phyloP scores from a whole-genome alignment of 2,888 invertebrate species.

The Druceiella hillmani region DNA sequence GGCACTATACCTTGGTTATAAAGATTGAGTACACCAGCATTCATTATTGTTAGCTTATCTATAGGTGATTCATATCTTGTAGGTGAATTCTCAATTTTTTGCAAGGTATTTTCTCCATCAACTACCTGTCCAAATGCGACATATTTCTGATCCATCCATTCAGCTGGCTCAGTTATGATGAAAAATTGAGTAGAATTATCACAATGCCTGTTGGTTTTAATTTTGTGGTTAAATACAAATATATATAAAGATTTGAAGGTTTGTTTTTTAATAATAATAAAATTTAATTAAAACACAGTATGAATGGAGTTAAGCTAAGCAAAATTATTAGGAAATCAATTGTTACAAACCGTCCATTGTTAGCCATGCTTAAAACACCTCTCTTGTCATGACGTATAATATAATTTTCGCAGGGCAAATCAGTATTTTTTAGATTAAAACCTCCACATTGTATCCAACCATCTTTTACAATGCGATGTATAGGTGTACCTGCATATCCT shows the following conservation, averaged over 20 bases:
- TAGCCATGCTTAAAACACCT: slow-evolving; percentile 69
- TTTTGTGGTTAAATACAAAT: not conserved
- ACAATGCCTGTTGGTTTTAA: slow-evolving; percentile 39
- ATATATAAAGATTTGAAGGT: too few species aligned
- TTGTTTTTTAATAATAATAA: too few species aligned
- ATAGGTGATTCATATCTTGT: slow-evolving; percentile 60
- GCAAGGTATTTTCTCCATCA: slow-evolving; percentile 57
- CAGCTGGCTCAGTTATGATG: slow-evolving; percentile 57
- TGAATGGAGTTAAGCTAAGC: not conserved
- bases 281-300: too few species aligned
- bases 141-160: slow-evolving; percentile 67
- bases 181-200: slow-evolving; percentile 68
- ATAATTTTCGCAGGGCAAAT: slow-evolving; percentile 61
- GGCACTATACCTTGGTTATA: too few species aligned
- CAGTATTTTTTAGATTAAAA: slow-evolving; percentile 33
- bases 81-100: slow-evolving; percentile 54
- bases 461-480: slow-evolving; percentile 62
- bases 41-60: too few species aligned
- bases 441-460: slow-evolving; percentile 70
- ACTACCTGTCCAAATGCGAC: slow-evolving; percentile 71
- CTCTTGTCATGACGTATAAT: slow-evolving; percentile 57
- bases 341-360: slow-evolving; percentile 49
- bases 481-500: slow-evolving; percentile 51
- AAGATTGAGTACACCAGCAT: too few species aligned
- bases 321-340: not conserved